Conservation (phyloP, 2,888 invertebrate species). For the Arrhopalites spinosus region DNA sequence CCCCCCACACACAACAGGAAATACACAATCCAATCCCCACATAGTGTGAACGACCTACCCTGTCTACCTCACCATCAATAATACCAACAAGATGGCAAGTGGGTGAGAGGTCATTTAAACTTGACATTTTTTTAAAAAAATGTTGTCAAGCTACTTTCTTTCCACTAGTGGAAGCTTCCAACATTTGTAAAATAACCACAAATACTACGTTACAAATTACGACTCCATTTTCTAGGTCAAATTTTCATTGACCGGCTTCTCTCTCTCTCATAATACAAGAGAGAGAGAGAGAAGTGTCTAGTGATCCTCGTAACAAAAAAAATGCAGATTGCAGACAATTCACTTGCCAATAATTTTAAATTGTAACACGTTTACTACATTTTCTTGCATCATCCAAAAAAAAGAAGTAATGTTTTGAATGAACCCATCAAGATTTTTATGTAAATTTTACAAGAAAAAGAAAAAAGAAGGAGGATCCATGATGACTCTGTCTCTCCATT, state of each 20-base stretch:
- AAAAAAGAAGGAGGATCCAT: too few relatives aligned
- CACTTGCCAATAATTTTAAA: too few relatives aligned
- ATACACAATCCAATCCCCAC: not conserved
- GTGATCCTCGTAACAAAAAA: too few relatives aligned
- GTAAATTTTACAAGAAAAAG: slow-evolving; percentile 30
- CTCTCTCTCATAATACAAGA: too few relatives aligned
- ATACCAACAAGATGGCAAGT: slow-evolving; percentile 38
- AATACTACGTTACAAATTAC: slow-evolving; percentile 34
- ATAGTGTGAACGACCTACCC: slow-evolving; percentile 31
- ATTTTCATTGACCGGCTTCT: not conserved
- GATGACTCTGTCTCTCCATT: slow-evolving; percentile 33
- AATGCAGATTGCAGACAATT: too few relatives aligned
- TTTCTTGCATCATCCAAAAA: too few relatives aligned
- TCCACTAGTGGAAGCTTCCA: slow-evolving; percentile 44
- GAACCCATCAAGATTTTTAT: too few relatives aligned
- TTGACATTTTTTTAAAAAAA: slow-evolving; percentile 53
- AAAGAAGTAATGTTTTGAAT: too few relatives aligned
- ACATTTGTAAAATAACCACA: slow-evolving; percentile 14
- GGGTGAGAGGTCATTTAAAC: slow-evolving; percentile 57
- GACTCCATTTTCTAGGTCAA: not conserved
- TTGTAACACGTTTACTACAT: too few relatives aligned
- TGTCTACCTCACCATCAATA: slow-evolving; percentile 9
- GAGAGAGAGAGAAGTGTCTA: too few relatives aligned
- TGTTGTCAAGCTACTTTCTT: slow-evolving; percentile 55
- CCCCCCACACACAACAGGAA: slow-evolving; percentile 16